Evolutionary conservation across 2,797 vertebrate genomes (phyloP).

Genomic region (Oceanodroma leucorhoa): DNA sequence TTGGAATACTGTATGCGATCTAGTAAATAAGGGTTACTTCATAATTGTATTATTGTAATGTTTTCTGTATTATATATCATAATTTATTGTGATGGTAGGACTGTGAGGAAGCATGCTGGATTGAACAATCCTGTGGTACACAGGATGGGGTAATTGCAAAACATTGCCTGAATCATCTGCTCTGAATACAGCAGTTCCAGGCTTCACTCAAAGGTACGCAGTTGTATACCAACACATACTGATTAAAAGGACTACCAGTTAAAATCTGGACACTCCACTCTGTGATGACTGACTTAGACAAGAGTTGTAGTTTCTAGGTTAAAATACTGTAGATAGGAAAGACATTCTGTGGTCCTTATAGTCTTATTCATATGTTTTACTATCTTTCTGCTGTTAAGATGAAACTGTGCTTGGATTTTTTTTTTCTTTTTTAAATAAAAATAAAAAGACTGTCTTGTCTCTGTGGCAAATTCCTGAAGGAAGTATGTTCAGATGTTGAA

Average conservation of each 20-base stretch:
- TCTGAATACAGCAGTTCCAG: neutral
- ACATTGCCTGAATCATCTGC: neutral
- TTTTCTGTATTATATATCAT: neutral
- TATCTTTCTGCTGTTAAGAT: neutral
- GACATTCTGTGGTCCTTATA: neutral
- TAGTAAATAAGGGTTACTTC: neutral
- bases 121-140: neutral
- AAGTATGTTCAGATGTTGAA: neutral
- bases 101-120: neutral
- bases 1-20: neutral
- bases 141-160: neutral
- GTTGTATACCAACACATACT: neutral
- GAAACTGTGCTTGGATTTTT: neutral
- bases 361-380: neutral
- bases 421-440: neutral
- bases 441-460: neutral
- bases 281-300: neutral
- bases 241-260: neutral
- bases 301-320: neutral
- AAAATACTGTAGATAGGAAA: neutral
- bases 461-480: neutral
- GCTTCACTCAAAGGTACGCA: neutral
- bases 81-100: neutral
- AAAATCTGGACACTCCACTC: neutral
- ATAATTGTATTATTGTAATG: neutral